phyloP scores from a whole-genome alignment of 2,888 invertebrate species.

The Unio delphinus region DNA sequence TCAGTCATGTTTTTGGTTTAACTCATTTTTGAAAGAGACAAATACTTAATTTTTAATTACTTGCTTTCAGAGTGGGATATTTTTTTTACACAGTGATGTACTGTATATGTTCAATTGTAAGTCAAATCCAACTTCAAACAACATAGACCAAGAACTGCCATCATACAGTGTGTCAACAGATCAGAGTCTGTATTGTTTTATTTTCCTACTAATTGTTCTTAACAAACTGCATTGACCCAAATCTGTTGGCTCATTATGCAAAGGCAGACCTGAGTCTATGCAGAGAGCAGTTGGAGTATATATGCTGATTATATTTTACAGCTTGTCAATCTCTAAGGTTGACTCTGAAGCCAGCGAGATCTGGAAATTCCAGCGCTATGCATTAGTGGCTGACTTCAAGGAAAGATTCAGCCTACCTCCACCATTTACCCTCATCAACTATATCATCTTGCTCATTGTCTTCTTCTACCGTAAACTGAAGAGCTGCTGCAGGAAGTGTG shows the following conservation, averaged over 20 bases:
- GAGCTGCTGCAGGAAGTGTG: conserved; percentile 19
- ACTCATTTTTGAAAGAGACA: no score
- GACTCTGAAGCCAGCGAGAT: conserved; percentile 96
- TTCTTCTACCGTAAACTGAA: conserved; percentile 28
- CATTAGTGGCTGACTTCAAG: conserved; percentile 94
- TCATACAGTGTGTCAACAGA: no score
- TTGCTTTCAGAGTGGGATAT: no score
- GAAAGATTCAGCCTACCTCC: conserved; percentile 97
- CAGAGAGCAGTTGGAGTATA: neutral
- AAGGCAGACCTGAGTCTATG: neutral
- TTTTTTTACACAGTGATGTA: neutral
- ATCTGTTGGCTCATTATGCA: no score
- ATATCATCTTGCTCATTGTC: conserved; percentile 81
- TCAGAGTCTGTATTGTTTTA: no score
- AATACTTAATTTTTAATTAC: no score
- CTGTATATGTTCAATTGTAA: neutral
- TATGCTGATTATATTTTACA: conserved; percentile 40
- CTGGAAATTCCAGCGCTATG: conserved; percentile 98
- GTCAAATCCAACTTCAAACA: no score
- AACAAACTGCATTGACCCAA: no score
- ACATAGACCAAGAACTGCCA: no score
- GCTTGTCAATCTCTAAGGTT: conserved; percentile 78
- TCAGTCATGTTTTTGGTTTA: no score
- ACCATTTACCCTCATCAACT: conserved; percentile 89
- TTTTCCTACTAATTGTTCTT: no score